phyloP scores from a whole-genome alignment of 2,113 vertebrate genomes.

The Pseudorasbora parva region DNA sequence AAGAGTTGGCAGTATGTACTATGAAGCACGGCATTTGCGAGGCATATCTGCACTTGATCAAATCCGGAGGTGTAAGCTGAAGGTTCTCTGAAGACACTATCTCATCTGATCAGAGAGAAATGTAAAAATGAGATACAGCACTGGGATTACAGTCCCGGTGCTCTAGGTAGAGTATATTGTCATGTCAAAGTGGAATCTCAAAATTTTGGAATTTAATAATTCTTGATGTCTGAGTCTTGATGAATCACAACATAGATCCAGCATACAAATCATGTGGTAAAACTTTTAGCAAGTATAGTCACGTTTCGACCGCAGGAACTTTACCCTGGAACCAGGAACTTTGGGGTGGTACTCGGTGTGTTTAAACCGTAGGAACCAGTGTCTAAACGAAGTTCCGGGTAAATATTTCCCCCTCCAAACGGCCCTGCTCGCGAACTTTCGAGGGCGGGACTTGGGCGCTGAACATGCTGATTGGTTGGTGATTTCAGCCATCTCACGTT shows the following conservation, averaged over 20 bases:
- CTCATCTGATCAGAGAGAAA: conserved; percentile 45
- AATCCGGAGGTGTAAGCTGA: neutral
- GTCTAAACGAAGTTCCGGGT: too few species aligned
- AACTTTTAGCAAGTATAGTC: too few species aligned
- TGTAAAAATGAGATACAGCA: conserved; percentile 23
- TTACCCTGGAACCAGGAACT: too few species aligned
- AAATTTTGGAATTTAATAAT: conserved; percentile 26
- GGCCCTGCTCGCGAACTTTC: too few species aligned
- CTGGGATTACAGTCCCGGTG: neutral
- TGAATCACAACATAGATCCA: neutral
- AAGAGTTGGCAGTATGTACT: neutral
- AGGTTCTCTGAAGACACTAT: conserved; percentile 34
- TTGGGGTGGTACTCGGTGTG: too few species aligned
- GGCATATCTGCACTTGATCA: conserved; percentile 37
- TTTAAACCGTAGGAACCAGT: too few species aligned
- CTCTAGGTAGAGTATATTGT: conserved; percentile 10
- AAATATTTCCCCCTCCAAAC: too few species aligned
- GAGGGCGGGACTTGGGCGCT: too few species aligned
- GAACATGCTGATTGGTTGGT: too few species aligned
- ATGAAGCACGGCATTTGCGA: neutral
- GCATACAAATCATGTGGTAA: too few species aligned
- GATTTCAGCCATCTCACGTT: too few species aligned
- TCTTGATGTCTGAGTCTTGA: neutral
- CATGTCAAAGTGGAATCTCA: conserved; percentile 5
- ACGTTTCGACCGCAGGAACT: too few species aligned